Conservation (phyloP, 2,113 vertebrate species). For the Ginglymostoma cirratum region DNA sequence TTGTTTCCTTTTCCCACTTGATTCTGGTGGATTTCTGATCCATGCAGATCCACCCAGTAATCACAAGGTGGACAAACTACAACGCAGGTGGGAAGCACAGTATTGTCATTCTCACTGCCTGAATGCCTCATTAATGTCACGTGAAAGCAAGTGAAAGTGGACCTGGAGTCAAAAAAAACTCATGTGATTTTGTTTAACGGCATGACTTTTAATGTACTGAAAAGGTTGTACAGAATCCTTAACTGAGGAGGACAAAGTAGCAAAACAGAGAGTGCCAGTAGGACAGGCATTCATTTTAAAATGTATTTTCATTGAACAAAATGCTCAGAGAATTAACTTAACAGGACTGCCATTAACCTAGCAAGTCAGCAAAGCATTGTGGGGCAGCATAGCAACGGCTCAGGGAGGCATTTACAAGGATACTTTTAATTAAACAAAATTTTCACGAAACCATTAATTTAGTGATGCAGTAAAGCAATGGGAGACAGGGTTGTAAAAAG, state of each 20-base stretch:
- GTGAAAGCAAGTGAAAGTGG: not conserved
- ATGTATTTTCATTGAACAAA: not conserved
- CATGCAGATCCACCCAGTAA: not conserved
- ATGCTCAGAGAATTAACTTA: not conserved
- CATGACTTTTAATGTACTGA: not conserved
- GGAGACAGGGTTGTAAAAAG: not conserved
- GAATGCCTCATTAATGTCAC: not conserved
- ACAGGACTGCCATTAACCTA: not conserved
- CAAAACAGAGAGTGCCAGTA: not conserved
- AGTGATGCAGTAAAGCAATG: not conserved
- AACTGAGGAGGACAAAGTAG: not conserved
- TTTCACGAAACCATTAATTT: not conserved
- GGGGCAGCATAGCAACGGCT: not conserved
- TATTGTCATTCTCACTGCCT: not conserved
- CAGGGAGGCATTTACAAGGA: not conserved
- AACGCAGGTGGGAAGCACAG: not conserved
- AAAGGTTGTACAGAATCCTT: not conserved
- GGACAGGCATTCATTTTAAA: not conserved
- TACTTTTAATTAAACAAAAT: conserved; percentile 20
- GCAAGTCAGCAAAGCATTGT: not conserved
- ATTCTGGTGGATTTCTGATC: not conserved
- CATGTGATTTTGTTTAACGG: not conserved
- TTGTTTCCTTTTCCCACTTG: not conserved
- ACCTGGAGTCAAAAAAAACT: not conserved
- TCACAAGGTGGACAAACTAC: not conserved